Evolutionary conservation across 2,888 invertebrate genomes (phyloP), one percentile per base, ranked within the genome.

Genomic region (Cremastobaeus sp.): DNA sequence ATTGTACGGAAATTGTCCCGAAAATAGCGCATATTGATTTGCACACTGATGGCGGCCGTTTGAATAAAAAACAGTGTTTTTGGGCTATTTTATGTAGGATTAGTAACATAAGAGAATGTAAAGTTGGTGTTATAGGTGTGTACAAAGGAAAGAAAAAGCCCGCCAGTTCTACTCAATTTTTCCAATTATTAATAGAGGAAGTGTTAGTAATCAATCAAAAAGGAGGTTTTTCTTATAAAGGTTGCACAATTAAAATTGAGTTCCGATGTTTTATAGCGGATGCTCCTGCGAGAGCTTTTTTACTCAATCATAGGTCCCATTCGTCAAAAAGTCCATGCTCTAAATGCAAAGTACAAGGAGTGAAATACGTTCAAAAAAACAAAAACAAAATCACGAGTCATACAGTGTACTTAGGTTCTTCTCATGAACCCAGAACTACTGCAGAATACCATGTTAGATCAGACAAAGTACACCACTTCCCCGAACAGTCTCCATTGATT

Each of bases 31-130:
- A 17, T 5, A 2, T 65, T 8, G 65, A 65, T 32, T 6, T 65
- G 1, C 43, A 41, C 21, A 52, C 45, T 0, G 65, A 52, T 28
- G 65, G 54, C 1, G 65, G 20, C 3, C 17, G 17, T 25, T 45
- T 65, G 9, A 39, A 54, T 35, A 65, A 52, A 21, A 73, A 48
- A 30, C 66, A 37, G 14, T 48, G 54, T 17, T 60, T 74, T 4
- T 77, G 76, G 76, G 62, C 60, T 0, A 60, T 74, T 20, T 59
- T 43, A 15, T 62, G 41, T 45, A 47, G 35, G 47, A 64, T 74
- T 6, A 3, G 4, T 32, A 32, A 35, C 20, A 15, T 35, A 9
- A 12, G 20, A 32, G 11, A 47, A 0, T 37, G 28, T 2, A 59
- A 59, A 18, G 47, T 39, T 3, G 39, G 39, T 15, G 48, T 62